phyloP scores from a whole-genome alignment of 2,113 vertebrate species.

The Chinchilla lanigera region DNA sequence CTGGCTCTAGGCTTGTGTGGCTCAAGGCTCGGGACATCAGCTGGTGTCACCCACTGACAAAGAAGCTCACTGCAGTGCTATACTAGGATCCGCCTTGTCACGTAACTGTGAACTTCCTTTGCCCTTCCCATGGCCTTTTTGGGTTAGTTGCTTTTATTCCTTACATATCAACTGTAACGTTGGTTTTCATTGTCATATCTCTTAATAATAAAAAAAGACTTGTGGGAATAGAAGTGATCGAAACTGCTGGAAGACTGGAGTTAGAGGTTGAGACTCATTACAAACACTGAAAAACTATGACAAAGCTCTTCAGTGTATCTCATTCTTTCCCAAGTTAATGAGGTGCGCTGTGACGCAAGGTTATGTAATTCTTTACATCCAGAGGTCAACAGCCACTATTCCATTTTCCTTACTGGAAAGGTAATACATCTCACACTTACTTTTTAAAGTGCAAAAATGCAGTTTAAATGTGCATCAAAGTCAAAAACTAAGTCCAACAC shows the following conservation, averaged over 20 bases:
- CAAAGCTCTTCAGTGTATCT: neutral
- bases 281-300: conserved; percentile 24
- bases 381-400: neutral
- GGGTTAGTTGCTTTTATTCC: neutral
- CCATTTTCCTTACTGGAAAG: conserved; percentile 5
- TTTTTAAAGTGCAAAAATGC: conserved; percentile 14
- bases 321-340: neutral
- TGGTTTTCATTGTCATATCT: neutral
- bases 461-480: neutral
- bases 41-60: neutral
- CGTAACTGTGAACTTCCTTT: neutral
- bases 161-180: neutral
- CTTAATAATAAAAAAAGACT: conserved; percentile 34
- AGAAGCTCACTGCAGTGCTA: neutral
- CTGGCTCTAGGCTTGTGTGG: neutral
- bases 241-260: neutral
- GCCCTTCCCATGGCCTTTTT: neutral
- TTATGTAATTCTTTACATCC: conserved; percentile 15
- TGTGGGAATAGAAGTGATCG: neutral
- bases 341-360: neutral
- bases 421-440: neutral
- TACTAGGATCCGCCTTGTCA: neutral
- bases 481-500: conserved; percentile 9
- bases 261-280: neutral
- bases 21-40: neutral